Base-by-base conservation (phyloP, 1,140 invertebrate species). In the Macrosteles quadrilineatus region DNA sequence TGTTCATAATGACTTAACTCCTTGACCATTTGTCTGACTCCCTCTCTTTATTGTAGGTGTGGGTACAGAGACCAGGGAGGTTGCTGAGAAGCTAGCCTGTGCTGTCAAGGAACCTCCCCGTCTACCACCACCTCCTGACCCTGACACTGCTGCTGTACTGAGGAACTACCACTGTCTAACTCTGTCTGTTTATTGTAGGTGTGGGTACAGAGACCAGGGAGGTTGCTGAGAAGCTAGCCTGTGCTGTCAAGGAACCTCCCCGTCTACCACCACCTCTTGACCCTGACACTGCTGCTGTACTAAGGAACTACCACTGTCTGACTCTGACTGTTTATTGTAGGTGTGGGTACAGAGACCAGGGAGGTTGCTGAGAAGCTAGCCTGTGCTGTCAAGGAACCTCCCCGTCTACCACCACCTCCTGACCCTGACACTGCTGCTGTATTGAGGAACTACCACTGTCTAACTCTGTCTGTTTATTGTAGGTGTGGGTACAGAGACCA, bases 41-140 rank as follows among this genome's bases (percentile, higher is more conserved):
- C n/a, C n/a, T n/a, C n/a, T n/a, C n/a, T n/a, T n/a, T 45, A 62
- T 40, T 29, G 59, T 25, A 53, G 65, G 17, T 3, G 27, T 25
- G 67, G 71, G 32, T 62, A 70, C 32, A 17, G 63, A 66, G n/a
- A 66, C 63, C 9, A 29, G 59, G 32, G 67, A 69, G 63, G 74
- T 71, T 29, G 71, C 72, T 2, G 74, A 73, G 40, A 68, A 71
- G 32, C 66, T 75, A 29, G 71, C 72, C 12, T 68, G 65, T 40
- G 65, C 70, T 19, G 65, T 75, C 21, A 67, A 73, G 50, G 70
- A 71, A 50, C 62, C 71, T 17, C 72, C 74, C 29, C 68, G 70
- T 25, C 71, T 74, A 12, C 74, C 74, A 1, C 74, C 74, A 2
- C 74, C 74, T 32, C 74, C 74, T 0, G 74, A 73, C 30, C 74